A percentile compares a stretch with the other conserved stretches of the same genome.
Conservation (phyloP, 1,140 invertebrate genomes). For the Globodera ellingtonae region DNA sequence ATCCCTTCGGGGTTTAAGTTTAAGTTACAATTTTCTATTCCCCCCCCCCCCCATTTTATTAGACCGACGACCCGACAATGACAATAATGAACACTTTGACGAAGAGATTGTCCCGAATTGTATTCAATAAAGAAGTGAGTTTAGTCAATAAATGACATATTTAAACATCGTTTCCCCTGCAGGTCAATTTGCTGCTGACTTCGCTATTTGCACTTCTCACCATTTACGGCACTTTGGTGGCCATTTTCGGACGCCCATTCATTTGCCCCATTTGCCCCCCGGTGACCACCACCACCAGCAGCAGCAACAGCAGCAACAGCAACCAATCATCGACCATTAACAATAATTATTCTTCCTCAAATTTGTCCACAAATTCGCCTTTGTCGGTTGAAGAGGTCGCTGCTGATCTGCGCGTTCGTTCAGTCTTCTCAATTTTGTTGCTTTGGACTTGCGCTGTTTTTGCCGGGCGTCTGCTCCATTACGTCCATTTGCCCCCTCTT, state of each 20-base stretch:
- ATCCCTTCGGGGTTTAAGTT: too few relatives aligned
- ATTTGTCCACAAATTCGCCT: background rate
- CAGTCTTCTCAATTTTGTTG: constrained; percentile 48
- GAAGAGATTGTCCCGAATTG: background rate
- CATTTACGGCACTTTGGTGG: constrained; percentile 30
- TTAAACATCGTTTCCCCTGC: constrained; percentile 10
- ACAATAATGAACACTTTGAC: background rate
- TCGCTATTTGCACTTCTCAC: constrained; percentile 30
- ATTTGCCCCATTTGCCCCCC: constrained; percentile 15
- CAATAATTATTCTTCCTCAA: background rate
- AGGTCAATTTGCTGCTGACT: constrained; percentile 42
- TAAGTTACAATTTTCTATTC: too few relatives aligned
- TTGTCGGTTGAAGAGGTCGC: background rate
- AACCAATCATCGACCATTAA: too few relatives aligned
- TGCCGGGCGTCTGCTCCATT: constrained; percentile 28
- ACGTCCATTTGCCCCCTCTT: constrained; percentile 42
- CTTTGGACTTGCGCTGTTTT: constrained; percentile 44
- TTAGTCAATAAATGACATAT: too few relatives aligned
- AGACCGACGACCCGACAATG: background rate
- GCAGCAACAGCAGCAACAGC: background rate
- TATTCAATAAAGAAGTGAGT: background rate
- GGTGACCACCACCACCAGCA: constrained; percentile 1
- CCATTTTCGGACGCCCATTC: constrained; percentile 31
- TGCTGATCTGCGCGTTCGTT: constrained; percentile 19
- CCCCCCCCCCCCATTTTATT: too few relatives aligned